Base-by-base conservation (phyloP, 1,140 invertebrate species). In the Drosophila nigromelanica region DNA sequence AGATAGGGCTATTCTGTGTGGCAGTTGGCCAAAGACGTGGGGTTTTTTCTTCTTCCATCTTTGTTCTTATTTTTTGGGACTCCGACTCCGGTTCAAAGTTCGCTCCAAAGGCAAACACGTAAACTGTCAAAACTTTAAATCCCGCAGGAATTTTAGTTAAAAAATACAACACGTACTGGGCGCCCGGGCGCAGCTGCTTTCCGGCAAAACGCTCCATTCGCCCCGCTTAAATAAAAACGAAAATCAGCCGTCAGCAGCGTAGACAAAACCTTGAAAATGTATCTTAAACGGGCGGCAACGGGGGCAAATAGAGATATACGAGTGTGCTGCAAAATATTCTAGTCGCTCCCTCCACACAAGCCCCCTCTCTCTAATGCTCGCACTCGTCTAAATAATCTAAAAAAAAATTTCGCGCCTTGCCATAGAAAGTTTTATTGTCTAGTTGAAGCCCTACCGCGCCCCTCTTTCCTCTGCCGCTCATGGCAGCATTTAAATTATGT, bases 111-210 rank as follows among this genome's bases (percentile, higher is more conserved):
- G 83, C 85, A 89, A 89, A 89, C 83, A 89, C 83, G 83, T 89
- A 89, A 90, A 85, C 85, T 89, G 85, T 89, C 85, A 89, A 89
- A 89, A 89, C 85, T 89, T 89, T 85, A 89, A 89, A 80, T 89
- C 85, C 85, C 85, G 54, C 66, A 78, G 85, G 85, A 89, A 89
- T 89, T 89, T 85, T 77, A 89, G 85, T 89, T 89, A 89, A 89
- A 85, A 89, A 89, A 89, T 89, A 89, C 82, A 89, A 89, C 85
- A 89, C 83, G 80, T 89, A 89, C 79, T 77, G 72, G 40, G 74
- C 74, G 67, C 56, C 48, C 60, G 63, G 55, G 61, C 79, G 62
- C 83, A 89, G 83, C 85, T 89, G 83, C 68, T 73, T 63, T 56
- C 50, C 72, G 43, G 51, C 35, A 39, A 37, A 40, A 15, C 30